A percentile compares a stretch with the other conserved stretches of the same genome.
Conservation (phyloP, 2,888 invertebrate species). For the Neelides folsomi region DNA sequence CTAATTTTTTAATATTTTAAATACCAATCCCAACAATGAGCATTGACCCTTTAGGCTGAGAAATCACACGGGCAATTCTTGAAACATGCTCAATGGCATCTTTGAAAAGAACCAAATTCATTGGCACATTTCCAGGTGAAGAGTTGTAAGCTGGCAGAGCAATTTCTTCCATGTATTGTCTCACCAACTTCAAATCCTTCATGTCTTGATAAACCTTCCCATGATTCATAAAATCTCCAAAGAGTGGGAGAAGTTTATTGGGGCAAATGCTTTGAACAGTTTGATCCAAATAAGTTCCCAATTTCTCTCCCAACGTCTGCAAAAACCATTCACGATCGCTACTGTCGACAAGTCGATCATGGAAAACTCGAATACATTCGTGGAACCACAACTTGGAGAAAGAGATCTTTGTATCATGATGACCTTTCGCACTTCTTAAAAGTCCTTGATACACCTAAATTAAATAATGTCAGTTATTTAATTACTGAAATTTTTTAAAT, state of each 20-base stretch:
- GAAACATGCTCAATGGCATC: conserved; percentile 78
- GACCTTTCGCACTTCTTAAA: conserved; percentile 59
- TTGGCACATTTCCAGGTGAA: conserved; percentile 58
- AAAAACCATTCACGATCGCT: conserved; percentile 68
- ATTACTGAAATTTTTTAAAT: not conserved
- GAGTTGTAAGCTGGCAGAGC: conserved; percentile 67
- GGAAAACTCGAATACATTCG: conserved; percentile 71
- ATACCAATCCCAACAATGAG: conserved; percentile 65
- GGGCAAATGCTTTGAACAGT: conserved; percentile 64
- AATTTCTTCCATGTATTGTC: conserved; percentile 42
- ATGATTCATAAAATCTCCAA: conserved; percentile 60
- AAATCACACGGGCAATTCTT: conserved; percentile 66
- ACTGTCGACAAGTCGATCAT: conserved; percentile 56
- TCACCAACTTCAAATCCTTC: conserved; percentile 47
- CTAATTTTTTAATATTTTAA: too few species aligned
- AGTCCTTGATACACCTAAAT: conserved; percentile 56
- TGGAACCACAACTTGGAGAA: conserved; percentile 73
- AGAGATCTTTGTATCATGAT: conserved; percentile 55
- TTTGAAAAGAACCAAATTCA: conserved; percentile 71
- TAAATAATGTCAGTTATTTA: conserved; percentile 5
- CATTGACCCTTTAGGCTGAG: conserved; percentile 68
- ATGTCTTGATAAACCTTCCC: conserved; percentile 67
- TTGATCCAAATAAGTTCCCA: conserved; percentile 65
- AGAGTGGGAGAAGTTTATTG: conserved; percentile 54
- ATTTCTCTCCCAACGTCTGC: conserved; percentile 53